These are phyloP conservation scores for Camponotus floridanus DNA, from an alignment of 1,140 invertebrate genomes.

Conservation along the genomic window DNA sequence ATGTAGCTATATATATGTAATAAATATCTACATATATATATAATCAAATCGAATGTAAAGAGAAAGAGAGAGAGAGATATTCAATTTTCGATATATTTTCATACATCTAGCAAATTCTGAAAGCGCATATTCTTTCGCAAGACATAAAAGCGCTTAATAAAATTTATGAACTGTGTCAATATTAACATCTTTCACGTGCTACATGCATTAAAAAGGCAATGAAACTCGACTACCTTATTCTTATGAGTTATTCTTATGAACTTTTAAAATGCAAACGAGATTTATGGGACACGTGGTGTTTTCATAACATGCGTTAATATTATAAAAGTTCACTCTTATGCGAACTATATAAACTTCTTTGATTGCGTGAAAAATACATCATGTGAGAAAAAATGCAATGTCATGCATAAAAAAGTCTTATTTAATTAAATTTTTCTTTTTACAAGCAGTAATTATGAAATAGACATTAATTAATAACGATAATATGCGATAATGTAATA, in stretches of 20 bases:
- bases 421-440: slow-evolving; percentile 34
- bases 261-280: slow-evolving; percentile 32
- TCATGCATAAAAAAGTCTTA: background rate
- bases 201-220: slow-evolving; percentile 11
- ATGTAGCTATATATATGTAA: no score
- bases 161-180: slow-evolving; percentile 35
- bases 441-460: background rate
- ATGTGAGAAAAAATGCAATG: background rate
- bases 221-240: background rate
- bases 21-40: no score
- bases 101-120: slow-evolving; percentile 6
- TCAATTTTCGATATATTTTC: background rate
- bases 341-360: background rate
- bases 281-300: slow-evolving; percentile 36
- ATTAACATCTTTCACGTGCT: slow-evolving; percentile 30
- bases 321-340: slow-evolving; percentile 19
- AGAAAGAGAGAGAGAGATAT: no score
- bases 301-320: slow-evolving; percentile 47
- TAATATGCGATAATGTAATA: background rate
- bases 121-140: background rate
- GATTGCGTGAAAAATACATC: background rate
- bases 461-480: background rate
- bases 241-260: slow-evolving; percentile 46
- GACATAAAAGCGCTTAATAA: background rate
- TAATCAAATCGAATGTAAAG: background rate